These are phyloP conservation scores for Lota lota DNA, from an alignment of 2,113 vertebrate genomes.

Conservation along the genomic window DNA sequence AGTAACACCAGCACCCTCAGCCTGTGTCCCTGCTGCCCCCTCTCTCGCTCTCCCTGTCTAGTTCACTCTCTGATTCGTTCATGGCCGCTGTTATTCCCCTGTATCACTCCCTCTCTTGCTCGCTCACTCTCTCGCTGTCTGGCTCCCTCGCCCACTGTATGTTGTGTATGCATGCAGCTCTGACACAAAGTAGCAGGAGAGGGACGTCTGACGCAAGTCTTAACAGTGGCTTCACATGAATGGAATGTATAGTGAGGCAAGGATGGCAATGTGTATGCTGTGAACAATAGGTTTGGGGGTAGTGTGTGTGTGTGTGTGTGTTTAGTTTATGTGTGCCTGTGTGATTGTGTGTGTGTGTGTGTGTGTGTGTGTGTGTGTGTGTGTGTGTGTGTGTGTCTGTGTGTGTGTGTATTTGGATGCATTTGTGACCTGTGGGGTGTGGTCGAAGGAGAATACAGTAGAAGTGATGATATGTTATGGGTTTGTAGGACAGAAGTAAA, in stretches of 20 bases:
- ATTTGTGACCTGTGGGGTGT: neutral
- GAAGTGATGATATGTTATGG: too few species aligned
- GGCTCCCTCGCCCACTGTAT: neutral
- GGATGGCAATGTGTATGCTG: constrained; percentile 9
- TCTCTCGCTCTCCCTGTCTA: neutral
- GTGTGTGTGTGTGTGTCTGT: neutral
- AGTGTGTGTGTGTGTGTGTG: constrained; percentile 36
- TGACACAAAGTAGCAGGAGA: constrained; percentile 15
- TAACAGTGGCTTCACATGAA: constrained; percentile 79
- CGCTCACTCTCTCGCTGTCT: neutral
- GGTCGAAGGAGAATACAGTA: neutral
- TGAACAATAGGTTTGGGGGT: constrained; percentile 67
- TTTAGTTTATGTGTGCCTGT: neutral
- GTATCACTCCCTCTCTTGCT: neutral
- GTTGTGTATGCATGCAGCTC: neutral
- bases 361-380: neutral
- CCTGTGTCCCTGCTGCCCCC: constrained; percentile 1
- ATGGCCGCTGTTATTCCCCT: neutral
- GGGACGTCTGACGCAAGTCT: constrained; percentile 41
- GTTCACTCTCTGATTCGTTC: neutral
- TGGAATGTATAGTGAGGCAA: constrained; percentile 80
- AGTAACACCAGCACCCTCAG: constrained; percentile 25
- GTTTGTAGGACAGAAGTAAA: too few species aligned
- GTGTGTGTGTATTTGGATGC: neutral
- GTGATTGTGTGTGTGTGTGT: constrained; percentile 1